phyloP scores from a whole-genome alignment of 2,888 invertebrate genomes.

The Cosmopolites sordidus region DNA sequence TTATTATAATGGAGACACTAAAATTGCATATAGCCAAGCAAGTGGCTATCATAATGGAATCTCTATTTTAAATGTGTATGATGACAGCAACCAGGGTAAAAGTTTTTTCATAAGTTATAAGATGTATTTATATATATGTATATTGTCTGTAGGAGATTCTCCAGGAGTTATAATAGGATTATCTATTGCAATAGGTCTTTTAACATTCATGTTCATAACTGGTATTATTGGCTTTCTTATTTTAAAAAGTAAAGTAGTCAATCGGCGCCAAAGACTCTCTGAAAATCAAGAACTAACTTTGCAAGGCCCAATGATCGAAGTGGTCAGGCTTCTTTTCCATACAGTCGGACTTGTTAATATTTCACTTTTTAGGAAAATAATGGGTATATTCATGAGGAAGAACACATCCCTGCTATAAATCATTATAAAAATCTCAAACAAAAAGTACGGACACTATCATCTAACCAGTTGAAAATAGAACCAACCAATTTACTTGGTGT shows the following conservation, averaged over 20 bases:
- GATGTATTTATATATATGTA: too few species aligned
- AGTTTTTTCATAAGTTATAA: neutral
- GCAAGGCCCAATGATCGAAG: slow-evolving; percentile 75
- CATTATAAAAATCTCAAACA: slow-evolving; percentile 72
- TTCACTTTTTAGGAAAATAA: slow-evolving; percentile 59
- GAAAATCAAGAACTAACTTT: slow-evolving; percentile 67
- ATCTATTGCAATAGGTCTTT: slow-evolving; percentile 65
- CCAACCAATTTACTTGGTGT: slow-evolving; percentile 62
- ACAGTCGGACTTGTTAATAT: neutral
- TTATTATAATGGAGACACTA: slow-evolving; percentile 60
- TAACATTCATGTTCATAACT: slow-evolving; percentile 60
- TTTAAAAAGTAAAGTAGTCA: slow-evolving; percentile 51
- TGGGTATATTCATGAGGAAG: slow-evolving; percentile 71
- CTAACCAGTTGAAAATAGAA: slow-evolving; percentile 68
- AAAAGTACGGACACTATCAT: slow-evolving; percentile 69
- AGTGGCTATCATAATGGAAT: slow-evolving; percentile 45
- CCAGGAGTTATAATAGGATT: slow-evolving; percentile 46
- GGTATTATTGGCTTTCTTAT: slow-evolving; percentile 61
- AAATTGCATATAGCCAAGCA: slow-evolving; percentile 57
- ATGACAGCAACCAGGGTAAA: slow-evolving; percentile 29
- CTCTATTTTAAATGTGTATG: slow-evolving; percentile 53
- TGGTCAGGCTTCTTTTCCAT: slow-evolving; percentile 45
- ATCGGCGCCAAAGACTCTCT: slow-evolving; percentile 49
- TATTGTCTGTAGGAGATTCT: slow-evolving; percentile 44
- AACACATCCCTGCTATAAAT: slow-evolving; percentile 57